These are phyloP conservation scores for Aricia artaxerxes DNA, from an alignment of 2,888 invertebrate genomes.

Conservation along the genomic window DNA sequence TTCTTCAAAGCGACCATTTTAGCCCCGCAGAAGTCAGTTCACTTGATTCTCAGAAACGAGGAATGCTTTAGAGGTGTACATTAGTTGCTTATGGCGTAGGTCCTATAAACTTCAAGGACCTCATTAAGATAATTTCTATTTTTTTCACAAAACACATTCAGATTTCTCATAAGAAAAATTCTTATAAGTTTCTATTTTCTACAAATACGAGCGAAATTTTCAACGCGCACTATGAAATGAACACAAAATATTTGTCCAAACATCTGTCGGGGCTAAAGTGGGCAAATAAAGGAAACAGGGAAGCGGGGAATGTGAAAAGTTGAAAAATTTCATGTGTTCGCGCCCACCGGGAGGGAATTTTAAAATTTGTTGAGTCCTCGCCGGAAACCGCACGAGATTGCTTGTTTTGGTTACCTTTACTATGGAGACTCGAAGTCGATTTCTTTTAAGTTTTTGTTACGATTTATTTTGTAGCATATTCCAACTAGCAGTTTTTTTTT, in stretches of 20 bases:
- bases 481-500: too few relatives aligned
- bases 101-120: not conserved
- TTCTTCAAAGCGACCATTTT: too few relatives aligned
- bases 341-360: slow-evolving; percentile 54
- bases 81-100: not conserved
- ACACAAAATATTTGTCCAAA: slow-evolving; percentile 31
- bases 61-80: not conserved
- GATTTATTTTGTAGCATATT: too few relatives aligned
- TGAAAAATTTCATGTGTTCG: slow-evolving; percentile 53
- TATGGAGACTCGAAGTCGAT: not conserved
- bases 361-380: slow-evolving; percentile 62
- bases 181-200: not conserved
- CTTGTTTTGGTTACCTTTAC: slow-evolving; percentile 29
- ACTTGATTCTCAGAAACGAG: not conserved
- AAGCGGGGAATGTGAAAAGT: slow-evolving; percentile 43
- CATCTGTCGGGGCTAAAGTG: slow-evolving; percentile 30
- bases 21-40: not conserved
- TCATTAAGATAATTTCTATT: not conserved
- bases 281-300: slow-evolving; percentile 46
- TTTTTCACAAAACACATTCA: not conserved
- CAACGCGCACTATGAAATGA: slow-evolving; percentile 15
- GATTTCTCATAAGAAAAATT: not conserved
- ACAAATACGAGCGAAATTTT: not conserved
- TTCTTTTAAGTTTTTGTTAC: too few relatives aligned
- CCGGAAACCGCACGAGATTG: slow-evolving; percentile 48